Conservation (phyloP, 2,888 invertebrate species). For the Metellina segmentata region DNA sequence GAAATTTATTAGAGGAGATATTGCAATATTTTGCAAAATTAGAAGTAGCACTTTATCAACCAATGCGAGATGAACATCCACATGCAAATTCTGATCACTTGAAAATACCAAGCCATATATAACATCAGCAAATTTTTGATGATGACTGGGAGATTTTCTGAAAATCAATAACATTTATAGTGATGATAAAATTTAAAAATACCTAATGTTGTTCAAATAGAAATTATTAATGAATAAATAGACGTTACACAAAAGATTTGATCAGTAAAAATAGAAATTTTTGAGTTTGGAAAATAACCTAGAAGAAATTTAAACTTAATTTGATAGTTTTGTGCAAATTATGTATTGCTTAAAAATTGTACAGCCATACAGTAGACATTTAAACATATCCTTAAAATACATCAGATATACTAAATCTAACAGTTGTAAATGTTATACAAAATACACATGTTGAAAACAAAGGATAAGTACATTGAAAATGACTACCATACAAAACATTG, state of each 20-base stretch:
- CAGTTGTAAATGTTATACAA: neutral
- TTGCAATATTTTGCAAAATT: slow-evolving; percentile 42
- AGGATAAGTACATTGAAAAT: neutral
- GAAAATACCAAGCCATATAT: slow-evolving; percentile 21
- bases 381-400: neutral
- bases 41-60: slow-evolving; percentile 48
- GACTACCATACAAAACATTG: neutral
- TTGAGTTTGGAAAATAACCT: too few species aligned
- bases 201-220: neutral
- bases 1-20: slow-evolving; percentile 63
- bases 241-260: too few species aligned
- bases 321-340: too few species aligned
- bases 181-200: slow-evolving; percentile 4
- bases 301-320: too few species aligned
- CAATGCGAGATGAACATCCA: slow-evolving; percentile 24
- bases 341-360: neutral
- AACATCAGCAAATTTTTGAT: slow-evolving; percentile 54
- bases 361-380: neutral
- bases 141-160: slow-evolving; percentile 23
- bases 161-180: neutral
- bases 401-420: too few species aligned
- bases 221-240: too few species aligned
- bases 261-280: too few species aligned
- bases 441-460: neutral
- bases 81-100: neutral